Conservation (phyloP, 2,888 invertebrate genomes). For the Stenchaetothrips biformis region DNA sequence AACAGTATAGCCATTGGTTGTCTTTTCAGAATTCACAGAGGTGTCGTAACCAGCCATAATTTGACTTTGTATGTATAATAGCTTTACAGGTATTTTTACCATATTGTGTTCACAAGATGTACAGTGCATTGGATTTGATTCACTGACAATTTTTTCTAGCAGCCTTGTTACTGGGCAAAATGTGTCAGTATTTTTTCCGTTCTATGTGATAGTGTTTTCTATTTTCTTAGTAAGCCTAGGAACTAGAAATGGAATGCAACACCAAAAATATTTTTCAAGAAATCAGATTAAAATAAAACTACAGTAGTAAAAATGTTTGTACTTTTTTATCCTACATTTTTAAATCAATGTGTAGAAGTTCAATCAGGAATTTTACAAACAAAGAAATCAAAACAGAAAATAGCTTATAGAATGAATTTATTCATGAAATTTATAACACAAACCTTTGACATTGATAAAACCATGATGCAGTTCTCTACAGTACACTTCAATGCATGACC, state of each 20-base stretch:
- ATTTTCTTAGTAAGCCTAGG: neutral
- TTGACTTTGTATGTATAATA: neutral
- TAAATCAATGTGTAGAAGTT: no score
- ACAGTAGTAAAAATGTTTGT: no score
- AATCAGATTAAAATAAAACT: no score
- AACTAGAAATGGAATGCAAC: neutral
- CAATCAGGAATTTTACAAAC: neutral
- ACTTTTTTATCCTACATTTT: no score
- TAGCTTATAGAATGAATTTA: neutral
- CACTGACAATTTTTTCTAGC: neutral
- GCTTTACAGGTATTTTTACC: conserved; percentile 3
- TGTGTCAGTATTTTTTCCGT: neutral
- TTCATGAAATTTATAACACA: conserved; percentile 36
- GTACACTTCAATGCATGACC: no score
- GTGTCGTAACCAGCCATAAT: neutral
- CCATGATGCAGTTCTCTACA: neutral
- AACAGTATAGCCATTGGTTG: no score
- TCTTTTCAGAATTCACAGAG: no score
- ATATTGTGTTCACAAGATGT: neutral
- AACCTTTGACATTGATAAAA: neutral
- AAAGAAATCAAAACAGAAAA: neutral
- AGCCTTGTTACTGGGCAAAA: neutral
- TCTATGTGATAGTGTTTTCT: conserved; percentile 19
- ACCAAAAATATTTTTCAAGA: conserved; percentile 43
- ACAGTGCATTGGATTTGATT: neutral